Conservation (phyloP, 2,888 invertebrate species). For the Monochamus alternatus region DNA sequence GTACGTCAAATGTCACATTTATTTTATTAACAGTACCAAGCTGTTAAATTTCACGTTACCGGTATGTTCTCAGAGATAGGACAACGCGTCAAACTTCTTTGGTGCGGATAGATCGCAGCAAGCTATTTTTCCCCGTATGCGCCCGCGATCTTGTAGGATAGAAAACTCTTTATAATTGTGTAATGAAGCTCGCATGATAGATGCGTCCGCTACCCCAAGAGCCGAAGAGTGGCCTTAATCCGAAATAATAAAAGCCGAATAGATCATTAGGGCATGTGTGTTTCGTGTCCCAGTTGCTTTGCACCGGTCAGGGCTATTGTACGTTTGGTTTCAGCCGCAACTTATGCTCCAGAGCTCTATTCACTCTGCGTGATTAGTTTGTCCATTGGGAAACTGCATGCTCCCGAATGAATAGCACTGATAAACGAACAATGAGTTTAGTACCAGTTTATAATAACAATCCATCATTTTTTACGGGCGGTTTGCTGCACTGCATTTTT, state of each 20-base stretch:
- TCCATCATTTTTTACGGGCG: too few relatives aligned
- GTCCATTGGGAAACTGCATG: background rate
- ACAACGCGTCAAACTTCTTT: background rate
- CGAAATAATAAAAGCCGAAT: slow-evolving; percentile 25
- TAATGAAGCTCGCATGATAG: slow-evolving; percentile 30
- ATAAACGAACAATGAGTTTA: slow-evolving; percentile 21
- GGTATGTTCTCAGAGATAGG: background rate
- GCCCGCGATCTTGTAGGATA: slow-evolving; percentile 1
- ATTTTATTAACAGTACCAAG: too few relatives aligned
- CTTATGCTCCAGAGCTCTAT: slow-evolving; percentile 28
- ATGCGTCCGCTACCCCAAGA: slow-evolving; percentile 10
- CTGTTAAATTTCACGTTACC: too few relatives aligned
- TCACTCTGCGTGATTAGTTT: slow-evolving; percentile 14
- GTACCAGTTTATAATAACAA: slow-evolving; percentile 38
- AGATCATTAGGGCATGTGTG: background rate
- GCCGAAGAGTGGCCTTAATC: slow-evolving; percentile 26
- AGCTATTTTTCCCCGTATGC: background rate
- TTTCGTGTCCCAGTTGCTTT: background rate
- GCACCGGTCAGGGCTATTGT: slow-evolving; percentile 18
- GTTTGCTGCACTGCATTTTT: too few relatives aligned
- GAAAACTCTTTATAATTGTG: slow-evolving; percentile 32
- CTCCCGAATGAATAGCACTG: background rate
- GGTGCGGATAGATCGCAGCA: background rate
- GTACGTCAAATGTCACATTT: too few relatives aligned
- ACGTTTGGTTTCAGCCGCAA: slow-evolving; percentile 26